phyloP scores from a whole-genome alignment of 2,113 vertebrate genomes.

The Etia nguti region DNA sequence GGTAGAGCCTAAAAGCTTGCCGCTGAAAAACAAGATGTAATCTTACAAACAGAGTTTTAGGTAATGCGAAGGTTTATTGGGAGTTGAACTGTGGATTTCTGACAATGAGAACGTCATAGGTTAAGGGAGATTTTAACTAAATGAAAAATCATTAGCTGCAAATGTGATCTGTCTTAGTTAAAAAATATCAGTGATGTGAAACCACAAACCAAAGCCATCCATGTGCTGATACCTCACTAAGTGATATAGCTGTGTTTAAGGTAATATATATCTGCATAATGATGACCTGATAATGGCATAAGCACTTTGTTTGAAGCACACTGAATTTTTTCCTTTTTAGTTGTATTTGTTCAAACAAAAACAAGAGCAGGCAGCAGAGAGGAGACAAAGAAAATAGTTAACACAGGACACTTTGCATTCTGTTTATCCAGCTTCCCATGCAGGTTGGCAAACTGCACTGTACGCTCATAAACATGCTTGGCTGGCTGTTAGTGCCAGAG shows the following conservation, averaged over 20 bases:
- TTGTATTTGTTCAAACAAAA: conserved; percentile 17
- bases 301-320: conserved; percentile 19
- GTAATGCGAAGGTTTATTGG: not conserved
- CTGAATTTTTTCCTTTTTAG: not conserved
- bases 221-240: not conserved
- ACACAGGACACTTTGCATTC: conserved; percentile 26
- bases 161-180: not conserved
- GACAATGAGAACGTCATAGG: not conserved
- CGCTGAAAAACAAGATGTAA: not conserved
- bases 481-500: conserved; percentile 47
- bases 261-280: not conserved
- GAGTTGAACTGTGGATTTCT: not conserved
- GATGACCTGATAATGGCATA: not conserved
- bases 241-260: not conserved
- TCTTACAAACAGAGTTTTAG: not conserved
- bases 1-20: not conserved
- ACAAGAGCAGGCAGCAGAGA: conserved; percentile 38
- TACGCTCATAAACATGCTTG: conserved; percentile 53
- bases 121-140: not conserved
- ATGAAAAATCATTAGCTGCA: not conserved
- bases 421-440: conserved; percentile 54
- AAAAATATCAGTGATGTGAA: not conserved
- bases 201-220: not conserved
- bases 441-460: conserved; percentile 32
- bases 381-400: conserved; percentile 1